Base-by-base conservation (phyloP, 2,888 invertebrate genomes). In the Lumbricus terrestris region DNA sequence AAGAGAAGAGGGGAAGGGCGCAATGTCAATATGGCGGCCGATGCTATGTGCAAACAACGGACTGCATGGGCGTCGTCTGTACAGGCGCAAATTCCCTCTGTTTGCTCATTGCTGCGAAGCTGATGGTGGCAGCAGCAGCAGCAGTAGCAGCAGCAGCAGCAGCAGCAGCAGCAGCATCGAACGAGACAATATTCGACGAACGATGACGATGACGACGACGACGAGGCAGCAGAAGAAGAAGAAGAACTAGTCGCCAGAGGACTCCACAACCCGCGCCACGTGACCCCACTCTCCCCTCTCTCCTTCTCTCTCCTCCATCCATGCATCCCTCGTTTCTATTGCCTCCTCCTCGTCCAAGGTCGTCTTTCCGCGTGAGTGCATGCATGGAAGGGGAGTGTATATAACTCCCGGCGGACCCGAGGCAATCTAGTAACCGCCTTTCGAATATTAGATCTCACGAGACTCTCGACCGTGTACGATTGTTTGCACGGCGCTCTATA, bases 281-380 rank as follows among this genome's bases (percentile, higher is more conserved):
- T 69, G 54, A 54, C 20, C 69, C 69, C 69, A 2, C 23, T n/a
- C 11, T 13, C 2, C 5, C 54, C 69, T 1, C n/a, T 16, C n/a
- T n/a, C n/a, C n/a, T n/a, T n/a, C n/a, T n/a, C n/a, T n/a, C n/a
- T 23, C n/a, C n/a, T 69, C 69, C n/a, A 29, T n/a, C n/a, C n/a
- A 8, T 69, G 1, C 69, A 8, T 16, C 1, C 16, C 1, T 6
- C n/a, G 29, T 69, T 69, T 69, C n/a, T n/a, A n/a, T n/a, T n/a
- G n/a, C n/a, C n/a, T 8, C n/a, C n/a, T 8, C n/a, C 69, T 69
- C 69, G 29, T 69, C 69, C 69, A 69, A 69, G 69, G 69, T 69
- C 69, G 69, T 69, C 69, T 69, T 69, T 69, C 69, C 69, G n/a
- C 69, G 69, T n/a, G 69, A 69, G 69, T 69, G n/a, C 69, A n/a